phyloP scores from a whole-genome alignment of 2,888 invertebrate species.

The Bruchidius siliquastri region DNA sequence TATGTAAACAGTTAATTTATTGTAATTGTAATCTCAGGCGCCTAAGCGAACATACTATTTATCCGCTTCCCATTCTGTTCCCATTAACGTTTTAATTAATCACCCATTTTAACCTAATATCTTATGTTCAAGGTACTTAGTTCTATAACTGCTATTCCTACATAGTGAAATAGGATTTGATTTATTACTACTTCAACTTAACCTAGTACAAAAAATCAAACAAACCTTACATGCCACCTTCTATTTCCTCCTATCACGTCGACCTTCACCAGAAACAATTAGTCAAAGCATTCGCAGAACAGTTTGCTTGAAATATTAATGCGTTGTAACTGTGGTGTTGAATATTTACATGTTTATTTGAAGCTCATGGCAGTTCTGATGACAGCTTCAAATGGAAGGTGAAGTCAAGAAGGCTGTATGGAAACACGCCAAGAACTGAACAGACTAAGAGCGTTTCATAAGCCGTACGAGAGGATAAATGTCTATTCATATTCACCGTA shows the following conservation, averaged over 20 bases:
- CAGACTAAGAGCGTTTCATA: no score
- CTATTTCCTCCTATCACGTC: background rate
- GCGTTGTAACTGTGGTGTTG: background rate
- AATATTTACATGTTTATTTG: background rate
- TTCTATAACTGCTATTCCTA: background rate
- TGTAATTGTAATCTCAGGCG: no score
- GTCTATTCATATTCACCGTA: no score
- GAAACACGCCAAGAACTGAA: no score
- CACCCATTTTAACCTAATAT: no score
- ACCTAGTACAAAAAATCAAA: background rate
- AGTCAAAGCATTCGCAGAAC: background rate
- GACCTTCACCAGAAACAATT: background rate
- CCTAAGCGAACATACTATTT: no score
- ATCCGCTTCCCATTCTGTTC: no score
- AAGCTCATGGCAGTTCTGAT: background rate
- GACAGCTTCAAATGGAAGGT: background rate
- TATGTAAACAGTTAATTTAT: no score
- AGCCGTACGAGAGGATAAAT: no score
- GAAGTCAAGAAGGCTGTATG: background rate
- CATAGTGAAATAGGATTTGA: no score
- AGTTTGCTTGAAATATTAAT: background rate
- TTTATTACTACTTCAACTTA: no score
- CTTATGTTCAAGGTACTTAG: background rate
- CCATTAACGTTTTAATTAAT: no score
- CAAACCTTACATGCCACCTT: background rate